Percentiles rank a stretch among this genome's conserved stretches.
These are phyloP conservation scores for Meles meles DNA, from an alignment of 2,113 vertebrate species.

Conservation along the genomic window DNA sequence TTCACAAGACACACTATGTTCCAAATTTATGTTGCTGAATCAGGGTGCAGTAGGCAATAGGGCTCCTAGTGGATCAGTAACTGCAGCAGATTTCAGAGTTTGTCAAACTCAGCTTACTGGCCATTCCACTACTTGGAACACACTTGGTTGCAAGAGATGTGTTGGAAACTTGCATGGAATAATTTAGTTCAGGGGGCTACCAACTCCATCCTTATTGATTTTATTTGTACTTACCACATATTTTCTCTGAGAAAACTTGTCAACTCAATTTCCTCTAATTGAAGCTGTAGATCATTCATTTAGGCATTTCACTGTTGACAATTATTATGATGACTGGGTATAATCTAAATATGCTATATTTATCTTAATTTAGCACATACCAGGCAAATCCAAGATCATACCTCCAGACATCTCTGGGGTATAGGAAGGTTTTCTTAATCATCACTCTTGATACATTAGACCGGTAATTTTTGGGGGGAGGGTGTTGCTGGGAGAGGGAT, in stretches of 20 bases:
- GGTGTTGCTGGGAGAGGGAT: rapidly evolving
- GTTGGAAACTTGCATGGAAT: background rate
- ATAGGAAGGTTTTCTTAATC: background rate
- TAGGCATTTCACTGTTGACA: background rate
- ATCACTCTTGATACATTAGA: background rate
- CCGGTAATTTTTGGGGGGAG: background rate
- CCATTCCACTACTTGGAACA: background rate
- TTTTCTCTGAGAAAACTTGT: background rate
- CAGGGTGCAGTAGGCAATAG: background rate
- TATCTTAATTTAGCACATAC: background rate
- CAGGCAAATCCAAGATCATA: background rate
- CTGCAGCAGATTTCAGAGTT: background rate
- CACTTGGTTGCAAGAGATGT: background rate
- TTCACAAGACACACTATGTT: background rate
- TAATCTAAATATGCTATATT: background rate
- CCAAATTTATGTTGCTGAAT: background rate
- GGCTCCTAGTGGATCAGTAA: background rate
- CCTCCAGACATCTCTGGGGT: background rate
- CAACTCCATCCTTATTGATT: background rate
- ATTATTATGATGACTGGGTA: background rate
- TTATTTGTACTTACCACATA: background rate
- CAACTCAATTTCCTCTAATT: background rate
- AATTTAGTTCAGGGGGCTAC: background rate
- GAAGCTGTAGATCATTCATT: background rate
- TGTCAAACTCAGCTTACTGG: background rate